These are phyloP conservation scores for Acanthoscelides obtectus DNA, from an alignment of 2,888 invertebrate species.

Conservation along the genomic window DNA sequence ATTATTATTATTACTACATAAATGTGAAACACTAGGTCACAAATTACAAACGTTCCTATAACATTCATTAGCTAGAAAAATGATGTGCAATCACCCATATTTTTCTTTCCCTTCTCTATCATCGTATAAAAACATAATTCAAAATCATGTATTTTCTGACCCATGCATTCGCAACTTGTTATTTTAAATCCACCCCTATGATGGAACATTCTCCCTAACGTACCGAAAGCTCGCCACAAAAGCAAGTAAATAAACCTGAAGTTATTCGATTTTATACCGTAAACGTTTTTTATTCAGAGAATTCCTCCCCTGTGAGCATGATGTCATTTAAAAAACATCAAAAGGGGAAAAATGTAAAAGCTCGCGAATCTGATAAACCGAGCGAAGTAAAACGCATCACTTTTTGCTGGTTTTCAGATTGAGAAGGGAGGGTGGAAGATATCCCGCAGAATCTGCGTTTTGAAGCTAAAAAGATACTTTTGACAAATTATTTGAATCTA, in stretches of 20 bases:
- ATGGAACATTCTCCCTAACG: background rate
- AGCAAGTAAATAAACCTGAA: constrained; percentile 45
- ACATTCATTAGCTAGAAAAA: too few relatives aligned
- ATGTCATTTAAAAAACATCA: constrained; percentile 35
- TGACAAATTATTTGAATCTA: background rate
- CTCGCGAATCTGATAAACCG: constrained; percentile 20
- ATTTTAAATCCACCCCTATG: constrained; percentile 39
- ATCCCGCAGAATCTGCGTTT: background rate
- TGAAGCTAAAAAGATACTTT: background rate
- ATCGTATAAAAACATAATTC: background rate
- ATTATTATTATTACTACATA: too few relatives aligned
- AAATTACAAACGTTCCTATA: too few relatives aligned
- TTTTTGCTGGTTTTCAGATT: background rate
- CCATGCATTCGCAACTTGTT: constrained; percentile 29
- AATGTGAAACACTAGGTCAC: too few relatives aligned
- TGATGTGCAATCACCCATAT: background rate
- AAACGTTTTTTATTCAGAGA: constrained; percentile 34
- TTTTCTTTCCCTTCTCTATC: background rate
- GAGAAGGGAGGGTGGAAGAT: background rate
- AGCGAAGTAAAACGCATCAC: constrained; percentile 13
- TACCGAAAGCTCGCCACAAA: constrained; percentile 28
- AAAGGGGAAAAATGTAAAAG: constrained; percentile 24
- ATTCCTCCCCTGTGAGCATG: background rate
- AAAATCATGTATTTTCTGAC: constrained; percentile 20
- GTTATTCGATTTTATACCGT: constrained; percentile 45